Percentiles rank a stretch among this genome's conserved stretches.
phyloP scores from a whole-genome alignment of 1,140 invertebrate species.

The Chironomus striatipennis region DNA sequence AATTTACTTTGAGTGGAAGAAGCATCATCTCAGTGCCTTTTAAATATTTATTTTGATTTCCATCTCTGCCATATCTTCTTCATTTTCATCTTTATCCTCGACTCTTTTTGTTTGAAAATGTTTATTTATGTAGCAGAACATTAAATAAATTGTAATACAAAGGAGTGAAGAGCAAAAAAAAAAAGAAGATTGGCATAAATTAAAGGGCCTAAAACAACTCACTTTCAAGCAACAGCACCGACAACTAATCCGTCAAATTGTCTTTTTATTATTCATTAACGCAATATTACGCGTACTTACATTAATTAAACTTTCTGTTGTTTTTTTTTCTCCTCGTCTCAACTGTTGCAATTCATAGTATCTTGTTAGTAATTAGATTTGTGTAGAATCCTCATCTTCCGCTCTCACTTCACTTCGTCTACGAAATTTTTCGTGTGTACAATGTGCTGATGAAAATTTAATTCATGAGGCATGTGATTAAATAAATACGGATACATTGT shows the following conservation, averaged over 20 bases:
- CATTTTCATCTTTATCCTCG: not conserved
- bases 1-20: not conserved
- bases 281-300: not conserved
- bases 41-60: slow-evolving; percentile 10
- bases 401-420: too few species aligned
- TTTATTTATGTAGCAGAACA: slow-evolving; percentile 22
- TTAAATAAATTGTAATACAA: slow-evolving; percentile 9
- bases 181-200: slow-evolving; percentile 1
- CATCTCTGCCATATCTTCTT: not conserved
- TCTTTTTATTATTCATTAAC: slow-evolving; percentile 1
- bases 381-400: too few species aligned
- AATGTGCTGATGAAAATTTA: too few species aligned
- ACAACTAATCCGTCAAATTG: slow-evolving; percentile 7
- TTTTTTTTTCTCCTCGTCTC: too few species aligned
- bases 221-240: not conserved
- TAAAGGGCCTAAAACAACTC: not conserved
- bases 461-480: too few species aligned
- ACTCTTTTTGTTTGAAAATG: not conserved
- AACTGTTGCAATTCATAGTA: too few species aligned
- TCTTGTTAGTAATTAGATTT: too few species aligned
- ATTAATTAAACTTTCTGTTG: not conserved
- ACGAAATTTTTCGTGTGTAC: too few species aligned
- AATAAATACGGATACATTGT: too few species aligned
- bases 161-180: not conserved
- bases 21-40: not conserved